Conservation (phyloP, 2,113 vertebrate genomes). For the Dasyurus viverrinus region DNA sequence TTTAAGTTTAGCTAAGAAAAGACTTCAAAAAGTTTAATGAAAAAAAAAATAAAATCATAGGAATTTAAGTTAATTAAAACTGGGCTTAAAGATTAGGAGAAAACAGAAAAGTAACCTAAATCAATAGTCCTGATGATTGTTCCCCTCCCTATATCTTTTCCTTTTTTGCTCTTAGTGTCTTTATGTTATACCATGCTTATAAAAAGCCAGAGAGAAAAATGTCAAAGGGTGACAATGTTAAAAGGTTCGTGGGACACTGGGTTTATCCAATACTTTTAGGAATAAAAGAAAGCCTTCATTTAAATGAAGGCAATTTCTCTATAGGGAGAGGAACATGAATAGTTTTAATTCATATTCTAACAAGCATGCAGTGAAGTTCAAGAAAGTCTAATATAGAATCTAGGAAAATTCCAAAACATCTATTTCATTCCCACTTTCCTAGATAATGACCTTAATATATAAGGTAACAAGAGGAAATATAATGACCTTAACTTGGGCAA, state of each 20-base stretch:
- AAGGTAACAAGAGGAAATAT: slow-evolving; percentile 45
- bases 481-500: slow-evolving; percentile 68
- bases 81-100: slow-evolving; percentile 44
- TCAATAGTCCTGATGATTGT: slow-evolving; percentile 58
- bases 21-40: slow-evolving; percentile 73
- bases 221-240: slow-evolving; percentile 56
- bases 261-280: slow-evolving; percentile 61
- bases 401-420: slow-evolving; percentile 45
- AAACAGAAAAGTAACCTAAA: slow-evolving; percentile 59
- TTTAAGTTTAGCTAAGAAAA: slow-evolving; percentile 59
- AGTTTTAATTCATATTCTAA: slow-evolving; percentile 64
- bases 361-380: slow-evolving; percentile 48
- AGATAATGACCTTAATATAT: slow-evolving; percentile 48
- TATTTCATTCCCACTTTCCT: slow-evolving; percentile 10
- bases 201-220: slow-evolving; percentile 74
- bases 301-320: slow-evolving; percentile 53
- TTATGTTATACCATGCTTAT: slow-evolving; percentile 72
- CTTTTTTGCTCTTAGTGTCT: slow-evolving; percentile 65
- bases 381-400: slow-evolving; percentile 56
- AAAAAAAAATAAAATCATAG: slow-evolving; percentile 65
- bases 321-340: slow-evolving; percentile 25
- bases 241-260: slow-evolving; percentile 52
- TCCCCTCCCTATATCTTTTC: slow-evolving; percentile 53
- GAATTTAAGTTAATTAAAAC: slow-evolving; percentile 64
- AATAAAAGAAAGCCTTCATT: slow-evolving; percentile 53